Evolutionary conservation across 37 sponge, comb jelly and placozoan genomes (phyloP).

Genomic region (Oscarella lobularis): DNA sequence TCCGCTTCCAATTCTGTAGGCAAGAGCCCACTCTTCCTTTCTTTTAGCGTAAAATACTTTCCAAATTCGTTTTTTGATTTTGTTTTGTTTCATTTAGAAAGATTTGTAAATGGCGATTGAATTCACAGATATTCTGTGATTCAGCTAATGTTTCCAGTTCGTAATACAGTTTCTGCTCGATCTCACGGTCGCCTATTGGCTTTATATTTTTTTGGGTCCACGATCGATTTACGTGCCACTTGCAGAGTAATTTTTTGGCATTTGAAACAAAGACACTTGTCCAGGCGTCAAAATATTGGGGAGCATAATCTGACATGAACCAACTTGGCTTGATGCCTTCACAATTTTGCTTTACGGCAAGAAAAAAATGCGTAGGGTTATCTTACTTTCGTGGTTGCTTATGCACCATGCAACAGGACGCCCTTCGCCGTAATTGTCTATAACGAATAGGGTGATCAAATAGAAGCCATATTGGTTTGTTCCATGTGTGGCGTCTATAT

Average conservation of each 20-base stretch:
- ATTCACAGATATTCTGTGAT: neutral
- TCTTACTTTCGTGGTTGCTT: neutral
- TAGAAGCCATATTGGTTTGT: constrained; percentile 23
- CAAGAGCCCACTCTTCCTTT: constrained; percentile 34
- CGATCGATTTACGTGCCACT: neutral
- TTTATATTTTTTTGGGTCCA: neutral
- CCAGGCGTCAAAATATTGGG: constrained; percentile 43
- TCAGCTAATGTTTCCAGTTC: constrained; percentile 18
- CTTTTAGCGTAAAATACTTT: constrained; percentile 27
- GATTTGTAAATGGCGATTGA: neutral
- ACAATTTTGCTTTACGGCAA: constrained; percentile 3
- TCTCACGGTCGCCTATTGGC: neutral
- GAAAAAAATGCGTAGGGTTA: constrained; percentile 21
- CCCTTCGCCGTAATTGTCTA: constrained; percentile 55
- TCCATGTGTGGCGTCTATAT: constrained; percentile 25
- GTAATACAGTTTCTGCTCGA: constrained; percentile 18
- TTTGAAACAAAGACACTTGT: constrained; percentile 13
- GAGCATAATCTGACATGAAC: constrained; percentile 43
- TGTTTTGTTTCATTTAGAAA: neutral
- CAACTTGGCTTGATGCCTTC: constrained; percentile 3
- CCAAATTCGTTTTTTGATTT: neutral
- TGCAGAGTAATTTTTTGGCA: neutral
- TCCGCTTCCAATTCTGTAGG: constrained; percentile 17
- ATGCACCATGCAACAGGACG: constrained; percentile 42
- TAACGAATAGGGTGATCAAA: constrained; percentile 25